Evolutionary conservation across 2,113 vertebrate genomes (phyloP), one percentile per base, ranked within the genome.

Genomic region (Brachyhypopomus occidentalis): DNA sequence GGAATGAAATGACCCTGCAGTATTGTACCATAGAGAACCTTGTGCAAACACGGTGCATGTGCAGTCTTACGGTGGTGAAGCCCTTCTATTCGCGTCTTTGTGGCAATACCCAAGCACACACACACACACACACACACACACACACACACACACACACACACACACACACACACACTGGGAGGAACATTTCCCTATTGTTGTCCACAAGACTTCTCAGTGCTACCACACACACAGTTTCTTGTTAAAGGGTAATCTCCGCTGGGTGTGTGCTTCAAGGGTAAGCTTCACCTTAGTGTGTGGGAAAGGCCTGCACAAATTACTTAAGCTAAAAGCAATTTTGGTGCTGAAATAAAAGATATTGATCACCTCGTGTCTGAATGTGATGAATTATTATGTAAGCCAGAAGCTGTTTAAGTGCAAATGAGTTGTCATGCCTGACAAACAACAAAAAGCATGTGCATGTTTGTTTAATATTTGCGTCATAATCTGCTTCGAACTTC

Each of bases 401-500:
- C 45, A 12, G 27, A 25, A 22, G 19, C 45, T 60, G 69, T 34
- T 34, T n/a, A 52, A 64, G 38, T 0, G 27, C 11, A 74, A 73
- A 34, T 25, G 20, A 41, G 19, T 12, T 62, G 27, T 36, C 12
- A 60, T 4, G 14, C 0, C 16, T 48, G 41, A 5, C 45, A 52
- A 12, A 52, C 45, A 23, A 1, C 27, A 20, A 20, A 66, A 63
- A 59, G 25, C 66, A 77, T 25, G 58, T 36, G 7, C 58, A 56
- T 71, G 62, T 82, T 38, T 8, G 67, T 66, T 72, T 74, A 56
- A 23, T 66, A 38, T 78, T 48, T 20, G 19, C 30, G 2, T 79
- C 41, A 64, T 9, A 66, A 9, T 45, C 70, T 69, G 73, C 45
- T 23, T 34, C 25, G 17, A 77, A 78, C 79, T 79, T 74, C 79